Conservation (phyloP, 2,797 vertebrate genomes). For the Sparidentex hasta region DNA sequence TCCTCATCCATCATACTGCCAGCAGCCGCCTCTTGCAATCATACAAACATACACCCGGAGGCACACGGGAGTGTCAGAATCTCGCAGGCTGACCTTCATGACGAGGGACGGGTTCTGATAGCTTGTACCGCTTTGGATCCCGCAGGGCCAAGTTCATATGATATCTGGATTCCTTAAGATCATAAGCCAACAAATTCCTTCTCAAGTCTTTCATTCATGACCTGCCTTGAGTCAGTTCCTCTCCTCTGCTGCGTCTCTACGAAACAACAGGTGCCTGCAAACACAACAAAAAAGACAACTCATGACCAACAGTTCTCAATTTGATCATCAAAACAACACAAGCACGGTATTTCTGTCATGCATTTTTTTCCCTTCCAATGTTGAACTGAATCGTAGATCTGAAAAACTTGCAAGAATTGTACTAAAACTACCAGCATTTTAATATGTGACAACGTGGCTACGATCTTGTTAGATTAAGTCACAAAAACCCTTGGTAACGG, state of each 20-base stretch:
- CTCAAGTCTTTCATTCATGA: background rate
- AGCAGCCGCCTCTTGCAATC: constrained; percentile 68
- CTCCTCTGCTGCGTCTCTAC: background rate
- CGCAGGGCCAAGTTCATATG: background rate
- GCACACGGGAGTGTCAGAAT: constrained; percentile 30
- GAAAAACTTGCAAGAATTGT: no score
- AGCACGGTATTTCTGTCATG: no score
- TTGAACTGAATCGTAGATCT: no score
- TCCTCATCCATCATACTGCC: constrained; percentile 79
- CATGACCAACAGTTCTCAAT: no score
- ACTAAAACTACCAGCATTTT: no score
- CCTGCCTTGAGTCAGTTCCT: background rate
- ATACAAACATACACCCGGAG: constrained; percentile 46
- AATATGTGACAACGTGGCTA: no score
- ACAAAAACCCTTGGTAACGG: no score
- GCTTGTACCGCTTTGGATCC: background rate
- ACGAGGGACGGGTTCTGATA: background rate
- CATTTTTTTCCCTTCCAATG: no score
- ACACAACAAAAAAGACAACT: background rate
- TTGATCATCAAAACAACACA: no score
- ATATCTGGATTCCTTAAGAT: background rate
- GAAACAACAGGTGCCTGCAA: constrained; percentile 17
- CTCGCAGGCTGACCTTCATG: constrained; percentile 27
- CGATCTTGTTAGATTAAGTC: no score
- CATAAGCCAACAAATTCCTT: background rate